A percentile compares a stretch with the other conserved stretches of the same genome.
Conservation (phyloP, 1,140 invertebrate genomes). For the Drosophila nebulosa region DNA sequence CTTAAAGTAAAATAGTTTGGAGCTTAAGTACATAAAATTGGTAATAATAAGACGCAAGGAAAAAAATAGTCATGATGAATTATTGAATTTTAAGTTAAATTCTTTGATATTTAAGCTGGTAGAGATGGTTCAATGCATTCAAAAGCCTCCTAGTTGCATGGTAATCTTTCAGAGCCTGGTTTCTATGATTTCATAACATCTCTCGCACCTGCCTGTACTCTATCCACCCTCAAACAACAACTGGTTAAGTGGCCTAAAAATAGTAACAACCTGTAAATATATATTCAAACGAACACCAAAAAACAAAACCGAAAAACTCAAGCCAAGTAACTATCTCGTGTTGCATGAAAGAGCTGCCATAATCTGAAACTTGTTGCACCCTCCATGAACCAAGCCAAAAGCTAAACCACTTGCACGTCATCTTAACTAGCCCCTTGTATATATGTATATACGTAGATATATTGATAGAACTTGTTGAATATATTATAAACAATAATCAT, state of each 20-base stretch:
- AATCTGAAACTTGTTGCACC: slow-evolving; percentile 39
- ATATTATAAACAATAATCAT: slow-evolving; percentile 15
- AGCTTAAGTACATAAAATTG: no score
- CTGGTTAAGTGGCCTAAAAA: slow-evolving; percentile 48
- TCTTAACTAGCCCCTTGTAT: slow-evolving; percentile 18
- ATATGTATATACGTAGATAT: background rate
- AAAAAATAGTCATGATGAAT: no score
- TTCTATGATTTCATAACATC: slow-evolving; percentile 2
- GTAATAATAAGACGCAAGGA: no score
- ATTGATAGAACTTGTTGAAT: slow-evolving; percentile 44
- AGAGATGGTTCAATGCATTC: background rate
- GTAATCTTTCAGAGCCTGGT: background rate
- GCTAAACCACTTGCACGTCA: slow-evolving; percentile 39
- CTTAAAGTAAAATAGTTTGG: background rate
- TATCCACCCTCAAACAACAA: slow-evolving; percentile 32
- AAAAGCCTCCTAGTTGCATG: background rate
- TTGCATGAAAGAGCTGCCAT: slow-evolving; percentile 43
- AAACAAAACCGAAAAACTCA: background rate
- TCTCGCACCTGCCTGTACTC: background rate
- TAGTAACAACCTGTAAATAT: slow-evolving; percentile 50
- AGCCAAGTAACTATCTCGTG: slow-evolving; percentile 44
- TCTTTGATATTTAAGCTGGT: background rate
- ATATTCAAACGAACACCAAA: slow-evolving; percentile 5
- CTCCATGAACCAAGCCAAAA: background rate
- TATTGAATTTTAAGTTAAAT: no score